These are phyloP conservation scores for Steinernema carpocapsae DNA, from an alignment of 2,888 invertebrate species.

Conservation along the genomic window DNA sequence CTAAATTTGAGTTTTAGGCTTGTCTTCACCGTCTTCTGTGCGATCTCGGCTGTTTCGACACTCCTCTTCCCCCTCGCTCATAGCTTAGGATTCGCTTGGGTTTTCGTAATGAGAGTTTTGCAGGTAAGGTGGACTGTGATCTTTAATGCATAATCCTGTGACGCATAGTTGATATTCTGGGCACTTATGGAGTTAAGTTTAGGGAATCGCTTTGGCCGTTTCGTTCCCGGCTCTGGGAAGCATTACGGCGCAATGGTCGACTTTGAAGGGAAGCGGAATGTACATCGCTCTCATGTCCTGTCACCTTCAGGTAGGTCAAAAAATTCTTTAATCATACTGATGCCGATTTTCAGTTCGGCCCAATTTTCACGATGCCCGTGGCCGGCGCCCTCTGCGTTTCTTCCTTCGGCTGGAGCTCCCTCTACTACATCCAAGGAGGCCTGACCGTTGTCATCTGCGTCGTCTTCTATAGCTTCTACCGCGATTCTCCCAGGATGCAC, in stretches of 20 bases:
- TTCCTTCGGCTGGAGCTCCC: conserved; percentile 38
- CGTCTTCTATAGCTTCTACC: conserved; percentile 37
- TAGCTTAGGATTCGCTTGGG: too few relatives aligned
- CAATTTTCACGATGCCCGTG: too few relatives aligned
- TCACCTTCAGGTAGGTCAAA: conserved; percentile 26
- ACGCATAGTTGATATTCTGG: background rate
- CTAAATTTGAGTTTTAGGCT: too few relatives aligned
- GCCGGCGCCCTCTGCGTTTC: conserved; percentile 37
- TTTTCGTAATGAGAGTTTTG: too few relatives aligned
- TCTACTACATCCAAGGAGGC: conserved; percentile 40
- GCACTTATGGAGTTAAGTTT: background rate
- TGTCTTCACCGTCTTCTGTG: too few relatives aligned
- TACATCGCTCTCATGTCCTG: too few relatives aligned
- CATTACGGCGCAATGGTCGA: conserved; percentile 36
- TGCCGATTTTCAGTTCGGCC: conserved; percentile 35
- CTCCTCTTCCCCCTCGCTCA: too few relatives aligned
- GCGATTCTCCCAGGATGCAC: conserved; percentile 38
- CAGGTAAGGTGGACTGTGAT: too few relatives aligned
- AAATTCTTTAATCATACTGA: background rate
- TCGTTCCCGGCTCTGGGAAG: too few relatives aligned
- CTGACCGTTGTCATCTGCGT: conserved; percentile 37
- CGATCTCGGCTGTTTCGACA: too few relatives aligned
- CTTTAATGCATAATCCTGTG: too few relatives aligned
- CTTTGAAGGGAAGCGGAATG: conserved; percentile 31
- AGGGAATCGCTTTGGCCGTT: background rate